Conservation (phyloP, 2,797 vertebrate genomes). For the Sebastiscus albofasciatus region DNA sequence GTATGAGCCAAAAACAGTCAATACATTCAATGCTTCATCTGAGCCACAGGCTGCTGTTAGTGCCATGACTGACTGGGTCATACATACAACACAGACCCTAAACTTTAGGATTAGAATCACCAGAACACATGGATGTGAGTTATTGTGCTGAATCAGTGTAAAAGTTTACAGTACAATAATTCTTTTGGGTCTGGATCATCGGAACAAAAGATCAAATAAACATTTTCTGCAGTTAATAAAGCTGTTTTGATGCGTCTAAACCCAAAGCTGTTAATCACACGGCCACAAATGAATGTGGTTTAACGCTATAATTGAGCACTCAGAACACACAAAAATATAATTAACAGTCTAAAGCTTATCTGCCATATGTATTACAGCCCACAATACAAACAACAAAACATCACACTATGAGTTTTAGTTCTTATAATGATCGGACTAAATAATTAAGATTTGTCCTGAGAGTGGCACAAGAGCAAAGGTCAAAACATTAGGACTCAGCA, state of each 20-base stretch:
- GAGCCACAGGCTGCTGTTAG: constrained; percentile 47
- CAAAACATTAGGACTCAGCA: background rate
- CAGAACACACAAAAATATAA: background rate
- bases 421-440: background rate
- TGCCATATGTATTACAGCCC: background rate
- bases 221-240: background rate
- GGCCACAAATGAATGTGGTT: constrained; percentile 3
- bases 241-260: background rate
- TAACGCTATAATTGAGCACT: background rate
- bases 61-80: constrained; percentile 28
- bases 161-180: background rate
- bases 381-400: background rate
- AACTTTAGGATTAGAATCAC: constrained; percentile 2
- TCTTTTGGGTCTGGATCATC: background rate
- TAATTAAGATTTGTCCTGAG: background rate
- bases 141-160: background rate
- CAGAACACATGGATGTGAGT: constrained; percentile 8
- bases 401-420: background rate
- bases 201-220: background rate
- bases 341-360: background rate
- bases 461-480: background rate
- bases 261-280: constrained; percentile 10
- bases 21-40: constrained; percentile 51
- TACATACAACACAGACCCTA: constrained; percentile 34
- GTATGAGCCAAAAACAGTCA: constrained; percentile 40